Conservation (phyloP, 2,113 vertebrate species). For the Opisthocomus hoazin region DNA sequence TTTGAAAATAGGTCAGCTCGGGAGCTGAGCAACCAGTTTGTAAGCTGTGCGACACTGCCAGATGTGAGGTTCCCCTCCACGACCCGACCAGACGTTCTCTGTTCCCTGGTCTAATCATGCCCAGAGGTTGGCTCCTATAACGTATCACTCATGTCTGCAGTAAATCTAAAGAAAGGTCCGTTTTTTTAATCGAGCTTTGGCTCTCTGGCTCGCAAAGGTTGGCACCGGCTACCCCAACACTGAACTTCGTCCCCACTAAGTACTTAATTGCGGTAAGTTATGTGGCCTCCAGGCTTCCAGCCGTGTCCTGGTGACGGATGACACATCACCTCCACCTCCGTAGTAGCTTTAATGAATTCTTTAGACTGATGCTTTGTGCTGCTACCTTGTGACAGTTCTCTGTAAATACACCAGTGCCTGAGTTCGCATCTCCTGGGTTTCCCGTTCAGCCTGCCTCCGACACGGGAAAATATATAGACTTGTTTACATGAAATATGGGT, state of each 20-base stretch:
- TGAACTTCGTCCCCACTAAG: not conserved
- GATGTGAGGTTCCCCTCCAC: not conserved
- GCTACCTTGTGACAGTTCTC: not conserved
- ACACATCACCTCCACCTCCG: not conserved
- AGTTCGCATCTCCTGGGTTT: not conserved
- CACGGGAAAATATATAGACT: not conserved
- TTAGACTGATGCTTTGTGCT: not conserved
- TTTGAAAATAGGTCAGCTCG: not conserved
- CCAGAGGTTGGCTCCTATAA: not conserved
- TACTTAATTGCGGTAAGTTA: not conserved
- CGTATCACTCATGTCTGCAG: not conserved
- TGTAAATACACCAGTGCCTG: not conserved
- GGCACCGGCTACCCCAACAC: not conserved
- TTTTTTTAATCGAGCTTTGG: not conserved
- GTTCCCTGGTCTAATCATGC: not conserved
- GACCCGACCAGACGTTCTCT: not conserved
- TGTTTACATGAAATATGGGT: not conserved
- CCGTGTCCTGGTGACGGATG: not conserved
- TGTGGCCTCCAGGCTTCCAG: not conserved
- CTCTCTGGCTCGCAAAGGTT: not conserved
- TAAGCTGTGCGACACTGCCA: not conserved
- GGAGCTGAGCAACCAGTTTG: not conserved
- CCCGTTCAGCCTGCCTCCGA: not conserved
- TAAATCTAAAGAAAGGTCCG: not conserved
- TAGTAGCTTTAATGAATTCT: not conserved